Conservation (phyloP, 2,113 vertebrate species). For the Taurulus bubalis region DNA sequence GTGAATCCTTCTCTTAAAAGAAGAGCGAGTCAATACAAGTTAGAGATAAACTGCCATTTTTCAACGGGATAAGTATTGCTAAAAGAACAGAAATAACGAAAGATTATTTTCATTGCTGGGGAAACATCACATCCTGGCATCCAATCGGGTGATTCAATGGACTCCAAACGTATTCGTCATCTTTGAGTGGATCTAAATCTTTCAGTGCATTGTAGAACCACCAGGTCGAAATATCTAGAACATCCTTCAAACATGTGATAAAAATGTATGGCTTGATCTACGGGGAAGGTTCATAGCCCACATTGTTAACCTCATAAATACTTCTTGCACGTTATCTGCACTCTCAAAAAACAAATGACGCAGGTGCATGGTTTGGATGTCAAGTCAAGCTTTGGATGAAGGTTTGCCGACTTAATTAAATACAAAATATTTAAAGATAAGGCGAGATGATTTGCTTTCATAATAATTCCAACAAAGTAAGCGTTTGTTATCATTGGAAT, state of each 20-base stretch:
- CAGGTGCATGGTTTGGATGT: background rate
- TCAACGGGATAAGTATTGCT: background rate
- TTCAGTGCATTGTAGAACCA: background rate
- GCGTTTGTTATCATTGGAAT: background rate
- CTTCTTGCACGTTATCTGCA: background rate
- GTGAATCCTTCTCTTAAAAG: constrained; percentile 20
- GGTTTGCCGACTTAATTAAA: background rate
- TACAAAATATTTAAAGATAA: background rate
- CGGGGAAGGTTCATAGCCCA: background rate
- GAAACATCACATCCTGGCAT: background rate
- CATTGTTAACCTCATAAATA: too few relatives aligned
- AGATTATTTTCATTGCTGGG: background rate
- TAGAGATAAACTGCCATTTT: constrained; percentile 6
- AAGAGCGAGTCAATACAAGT: constrained; percentile 20
- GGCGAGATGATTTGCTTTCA: background rate
- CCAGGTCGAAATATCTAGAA: background rate
- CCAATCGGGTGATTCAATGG: background rate
- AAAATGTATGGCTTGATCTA: background rate
- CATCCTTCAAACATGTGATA: background rate
- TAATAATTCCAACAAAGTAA: background rate
- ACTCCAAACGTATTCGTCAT: background rate
- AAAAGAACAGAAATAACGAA: background rate
- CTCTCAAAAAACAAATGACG: background rate
- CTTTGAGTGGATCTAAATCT: background rate
- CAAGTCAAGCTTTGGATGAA: background rate